Base-by-base conservation (phyloP, 1,140 invertebrate species). In the Scaptomyza graminum region DNA sequence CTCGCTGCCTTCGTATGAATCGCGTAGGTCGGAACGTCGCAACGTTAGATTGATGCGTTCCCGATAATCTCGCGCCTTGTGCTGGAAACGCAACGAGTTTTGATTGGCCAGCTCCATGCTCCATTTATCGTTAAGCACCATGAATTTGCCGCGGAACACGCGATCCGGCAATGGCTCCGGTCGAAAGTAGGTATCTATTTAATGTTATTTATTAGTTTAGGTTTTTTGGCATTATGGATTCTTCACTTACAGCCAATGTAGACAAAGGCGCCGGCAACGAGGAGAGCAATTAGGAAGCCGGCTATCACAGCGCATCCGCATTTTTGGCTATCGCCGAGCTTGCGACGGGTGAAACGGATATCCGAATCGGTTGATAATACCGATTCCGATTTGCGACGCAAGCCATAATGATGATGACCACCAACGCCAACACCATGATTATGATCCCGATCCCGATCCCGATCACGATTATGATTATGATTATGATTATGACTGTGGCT, bases 291-390 rank as follows among this genome's bases (percentile, higher is more conserved):
- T 1, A 97, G 93, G 79, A 97, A 95, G 4, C 95, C 95, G 9
- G 97, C 95, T 22, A 97, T 93, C 22, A 97, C 95, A 80, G 96
- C 97, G 90, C 97, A 97, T 66, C 96, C 96, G 61, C 96, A 96
- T 76, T 95, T 94, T 90, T 96, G 96, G 69, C 95, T 95, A 15
- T 95, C 94, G 66, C 95, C 95, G 15, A 97, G 92, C 91, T 97
- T 97, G 76, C 95, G 94, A 41, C 96, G 93, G 3, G 96, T 97
- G 92, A 97, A 97, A 50, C 96, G 93, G 80, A 97, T 97, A 92
- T 97, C 96, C 71, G 95, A 96, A 92, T 96, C 95, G 56, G 95
- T 96, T 0, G 96, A 96, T 63, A 96, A 90, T 46, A 96, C 96
- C 3, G 96, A 97, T 84, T 95, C 95, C 11, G 95, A 94, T 39